Evolutionary conservation across 2,797 vertebrate species (phyloP), one percentile per base, ranked within the genome.

Genomic region (Heterohyrax brucei): DNA sequence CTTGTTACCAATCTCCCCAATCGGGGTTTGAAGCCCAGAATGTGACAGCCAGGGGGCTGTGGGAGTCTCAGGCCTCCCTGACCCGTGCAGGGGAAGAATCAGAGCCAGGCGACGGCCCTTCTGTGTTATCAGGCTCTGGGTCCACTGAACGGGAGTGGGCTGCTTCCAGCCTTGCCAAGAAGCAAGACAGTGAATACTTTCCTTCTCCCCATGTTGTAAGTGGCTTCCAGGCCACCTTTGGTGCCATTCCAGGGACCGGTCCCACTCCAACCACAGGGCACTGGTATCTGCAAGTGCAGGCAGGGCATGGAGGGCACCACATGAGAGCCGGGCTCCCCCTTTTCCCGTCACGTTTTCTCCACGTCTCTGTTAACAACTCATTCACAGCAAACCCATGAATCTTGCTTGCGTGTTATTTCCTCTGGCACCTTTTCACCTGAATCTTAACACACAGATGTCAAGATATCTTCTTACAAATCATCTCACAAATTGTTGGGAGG

Each of bases 91-190:
- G 2, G 18, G 39, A 10, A 18, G 91, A 72, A 4, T 66, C 50
- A 75, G 76, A 83, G 30, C 62, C 86, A 24, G 50, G 75, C 87
- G 16, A 24, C n/a, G 66, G 89, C 84, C 14, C 76, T 79, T 93
- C 68, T 9, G 6, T 46, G 80, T 22, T 91, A 90, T 87, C 83
- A 50, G 91, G 76, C 92, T 77, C 86, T 94, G 87, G 21, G 14
- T 28, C 61, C 61, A 46, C 28, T 9, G 28, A 24, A 93, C 93
- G 83, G 85, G 80, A 78, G 81, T n/a, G 90, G 76, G 46, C 61
- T 90, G 86, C 87, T 94, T 84, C 87, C 86, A 39, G 88, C 93
- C 82, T 92, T 84, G 96, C 89, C 85, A 93, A 91, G 97, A 86
- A 77, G 53, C 26, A 87, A 83, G 46, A 96, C 87, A 77, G 28